Evolutionary conservation across 2,113 vertebrate species (phyloP).

Genomic region (Eidolon helvum): DNA sequence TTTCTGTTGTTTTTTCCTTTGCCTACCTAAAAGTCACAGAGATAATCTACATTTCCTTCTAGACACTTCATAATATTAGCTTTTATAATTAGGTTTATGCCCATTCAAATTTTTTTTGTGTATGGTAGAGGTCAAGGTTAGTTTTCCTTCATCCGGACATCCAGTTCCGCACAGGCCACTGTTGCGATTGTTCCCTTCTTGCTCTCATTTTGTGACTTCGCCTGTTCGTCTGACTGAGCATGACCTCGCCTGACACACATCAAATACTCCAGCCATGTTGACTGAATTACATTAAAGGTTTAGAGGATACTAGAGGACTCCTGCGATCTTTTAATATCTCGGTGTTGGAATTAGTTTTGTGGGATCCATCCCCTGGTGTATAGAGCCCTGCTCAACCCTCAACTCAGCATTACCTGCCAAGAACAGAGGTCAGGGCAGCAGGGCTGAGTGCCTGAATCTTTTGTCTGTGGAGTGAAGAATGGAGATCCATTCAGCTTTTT

Average conservation of each 20-base stretch:
- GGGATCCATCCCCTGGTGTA: background rate
- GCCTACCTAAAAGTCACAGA: background rate
- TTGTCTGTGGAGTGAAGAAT: background rate
- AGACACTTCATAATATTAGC: background rate
- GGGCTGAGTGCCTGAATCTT: background rate
- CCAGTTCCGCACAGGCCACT: background rate
- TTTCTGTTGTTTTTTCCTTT: background rate
- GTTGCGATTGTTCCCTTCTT: background rate
- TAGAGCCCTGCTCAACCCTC: background rate
- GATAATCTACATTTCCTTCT: background rate
- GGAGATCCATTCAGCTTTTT: background rate
- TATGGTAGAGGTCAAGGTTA: background rate
- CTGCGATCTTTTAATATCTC: background rate
- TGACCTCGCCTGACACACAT: background rate
- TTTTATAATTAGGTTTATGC: background rate
- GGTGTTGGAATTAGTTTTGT: background rate
- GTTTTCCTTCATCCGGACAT: background rate
- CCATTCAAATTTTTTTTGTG: background rate
- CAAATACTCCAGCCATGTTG: background rate
- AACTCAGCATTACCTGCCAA: background rate
- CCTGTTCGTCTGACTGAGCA: rapidly evolving
- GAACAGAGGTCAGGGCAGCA: background rate
- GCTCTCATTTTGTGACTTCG: background rate
- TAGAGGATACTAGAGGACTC: background rate
- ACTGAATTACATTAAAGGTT: background rate